These are phyloP conservation scores for Hypsibius dujardini DNA, from an alignment of 1,140 invertebrate species.

Conservation along the genomic window DNA sequence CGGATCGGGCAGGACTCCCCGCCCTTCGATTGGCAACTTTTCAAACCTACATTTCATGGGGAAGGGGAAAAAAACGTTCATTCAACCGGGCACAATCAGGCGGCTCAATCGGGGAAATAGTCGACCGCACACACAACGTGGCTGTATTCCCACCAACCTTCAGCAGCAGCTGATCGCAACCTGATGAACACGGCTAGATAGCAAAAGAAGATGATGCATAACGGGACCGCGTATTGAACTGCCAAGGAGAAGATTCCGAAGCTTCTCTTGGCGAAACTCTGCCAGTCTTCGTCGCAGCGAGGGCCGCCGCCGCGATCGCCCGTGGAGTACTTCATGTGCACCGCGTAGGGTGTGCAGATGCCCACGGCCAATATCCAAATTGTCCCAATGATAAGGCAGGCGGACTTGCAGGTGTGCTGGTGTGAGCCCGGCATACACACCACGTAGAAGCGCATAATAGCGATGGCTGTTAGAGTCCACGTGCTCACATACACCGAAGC, in stretches of 20 bases:
- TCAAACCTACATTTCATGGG: background rate
- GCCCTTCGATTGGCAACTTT: background rate
- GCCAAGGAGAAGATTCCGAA: constrained; percentile 70
- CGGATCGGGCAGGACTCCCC: constrained; percentile 26
- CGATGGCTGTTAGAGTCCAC: constrained; percentile 82
- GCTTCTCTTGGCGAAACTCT: constrained; percentile 46
- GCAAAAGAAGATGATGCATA: constrained; percentile 77
- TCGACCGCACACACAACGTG: no score
- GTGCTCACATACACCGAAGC: constrained; percentile 77
- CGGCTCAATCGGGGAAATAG: no score
- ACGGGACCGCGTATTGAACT: constrained; percentile 80
- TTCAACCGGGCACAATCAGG: no score
- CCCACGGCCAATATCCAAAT: constrained; percentile 76
- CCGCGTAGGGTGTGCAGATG: constrained; percentile 74
- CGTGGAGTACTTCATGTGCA: constrained; percentile 49
- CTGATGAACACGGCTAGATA: constrained; percentile 76
- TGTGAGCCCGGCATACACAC: constrained; percentile 87
- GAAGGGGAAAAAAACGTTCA: no score
- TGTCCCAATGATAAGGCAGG: constrained; percentile 59
- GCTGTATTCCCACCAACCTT: background rate
- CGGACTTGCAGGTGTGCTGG: constrained; percentile 47
- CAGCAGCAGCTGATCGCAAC: constrained; percentile 42
- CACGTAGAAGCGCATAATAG: constrained; percentile 84
- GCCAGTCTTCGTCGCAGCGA: constrained; percentile 75
- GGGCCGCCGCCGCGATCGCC: constrained; percentile 28